Percentiles rank a stretch among this genome's conserved stretches.
Evolutionary conservation across 2,113 vertebrate genomes (phyloP).

Genomic region (Thunnus thynnus): DNA sequence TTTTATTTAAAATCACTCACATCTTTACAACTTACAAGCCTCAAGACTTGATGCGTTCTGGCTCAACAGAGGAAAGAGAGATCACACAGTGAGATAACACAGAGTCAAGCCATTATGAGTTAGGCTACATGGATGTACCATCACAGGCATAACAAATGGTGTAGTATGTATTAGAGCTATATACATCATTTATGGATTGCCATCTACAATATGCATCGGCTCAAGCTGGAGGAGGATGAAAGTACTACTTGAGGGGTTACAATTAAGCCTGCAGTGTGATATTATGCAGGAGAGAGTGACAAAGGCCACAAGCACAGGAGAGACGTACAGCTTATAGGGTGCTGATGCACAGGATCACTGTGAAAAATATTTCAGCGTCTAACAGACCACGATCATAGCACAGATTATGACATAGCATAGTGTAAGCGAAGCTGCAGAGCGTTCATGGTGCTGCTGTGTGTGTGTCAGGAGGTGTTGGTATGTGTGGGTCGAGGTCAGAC

Average conservation of each 20-base stretch:
- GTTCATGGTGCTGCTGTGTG: not conserved
- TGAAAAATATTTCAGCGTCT: not conserved
- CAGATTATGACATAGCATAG: not conserved
- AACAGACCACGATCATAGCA: constrained; percentile 1
- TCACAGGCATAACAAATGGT: constrained; percentile 18
- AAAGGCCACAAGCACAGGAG: constrained; percentile 15
- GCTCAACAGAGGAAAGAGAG: constrained; percentile 12
- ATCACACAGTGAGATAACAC: constrained; percentile 66
- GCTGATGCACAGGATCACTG: constrained; percentile 16
- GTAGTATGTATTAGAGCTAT: constrained; percentile 8
- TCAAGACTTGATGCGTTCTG: constrained; percentile 69
- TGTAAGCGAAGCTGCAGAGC: constrained; percentile 27
- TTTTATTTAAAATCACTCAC: constrained; percentile 72
- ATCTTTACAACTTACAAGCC: constrained; percentile 70
- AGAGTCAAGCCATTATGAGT: constrained; percentile 44
- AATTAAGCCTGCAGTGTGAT: constrained; percentile 26
- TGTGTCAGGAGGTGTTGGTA: constrained; percentile 22
- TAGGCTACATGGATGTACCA: constrained; percentile 25
- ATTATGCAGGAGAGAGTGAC: constrained; percentile 13
- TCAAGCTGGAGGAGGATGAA: constrained; percentile 36
- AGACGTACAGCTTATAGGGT: not conserved
- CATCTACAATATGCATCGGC: constrained; percentile 3
- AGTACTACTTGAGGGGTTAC: constrained; percentile 32
- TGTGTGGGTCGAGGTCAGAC: constrained; percentile 13
- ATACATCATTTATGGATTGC: constrained; percentile 17